Evolutionary conservation across 2,888 invertebrate genomes (phyloP).

Genomic region (Nomada goodeniana): DNA sequence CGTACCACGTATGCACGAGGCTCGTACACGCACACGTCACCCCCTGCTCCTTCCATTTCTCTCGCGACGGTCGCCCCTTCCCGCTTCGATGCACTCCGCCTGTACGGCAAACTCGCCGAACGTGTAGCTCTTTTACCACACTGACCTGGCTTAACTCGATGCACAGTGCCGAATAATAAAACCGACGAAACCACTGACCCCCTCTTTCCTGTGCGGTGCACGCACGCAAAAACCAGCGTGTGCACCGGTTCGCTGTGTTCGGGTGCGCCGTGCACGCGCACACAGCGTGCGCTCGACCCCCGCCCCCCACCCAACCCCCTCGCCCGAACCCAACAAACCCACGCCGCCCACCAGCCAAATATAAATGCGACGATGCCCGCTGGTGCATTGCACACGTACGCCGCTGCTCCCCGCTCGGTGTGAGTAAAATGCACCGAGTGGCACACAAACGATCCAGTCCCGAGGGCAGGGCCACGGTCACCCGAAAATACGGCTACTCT

Average conservation of each 20-base stretch:
- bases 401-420: constrained; percentile 11
- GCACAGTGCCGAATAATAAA: constrained; percentile 82
- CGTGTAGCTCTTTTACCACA: constrained; percentile 74
- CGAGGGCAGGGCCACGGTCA: constrained; percentile 83
- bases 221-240: constrained; percentile 27
- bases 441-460: constrained; percentile 71
- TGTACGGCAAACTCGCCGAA: constrained; percentile 55
- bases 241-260: neutral
- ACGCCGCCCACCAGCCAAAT: constrained; percentile 68
- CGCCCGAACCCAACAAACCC: constrained; percentile 39
- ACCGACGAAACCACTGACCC: constrained; percentile 78
- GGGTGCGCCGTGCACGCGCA: neutral
- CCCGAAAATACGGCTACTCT: constrained; percentile 79
- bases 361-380: constrained; percentile 53
- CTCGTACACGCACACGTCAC: constrained; percentile 25
- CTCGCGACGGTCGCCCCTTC: constrained; percentile 26
- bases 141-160: constrained; percentile 83
- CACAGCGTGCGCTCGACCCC: constrained; percentile 3
- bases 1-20: constrained; percentile 10
- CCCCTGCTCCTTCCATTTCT: constrained; percentile 30
- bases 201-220: constrained; percentile 56
- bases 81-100: constrained; percentile 52
- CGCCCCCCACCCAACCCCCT: neutral
- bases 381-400: constrained; percentile 23
- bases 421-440: constrained; percentile 72